These are phyloP conservation scores for Arrhopalites spinosus DNA, from an alignment of 2,888 invertebrate genomes.

Conservation along the genomic window DNA sequence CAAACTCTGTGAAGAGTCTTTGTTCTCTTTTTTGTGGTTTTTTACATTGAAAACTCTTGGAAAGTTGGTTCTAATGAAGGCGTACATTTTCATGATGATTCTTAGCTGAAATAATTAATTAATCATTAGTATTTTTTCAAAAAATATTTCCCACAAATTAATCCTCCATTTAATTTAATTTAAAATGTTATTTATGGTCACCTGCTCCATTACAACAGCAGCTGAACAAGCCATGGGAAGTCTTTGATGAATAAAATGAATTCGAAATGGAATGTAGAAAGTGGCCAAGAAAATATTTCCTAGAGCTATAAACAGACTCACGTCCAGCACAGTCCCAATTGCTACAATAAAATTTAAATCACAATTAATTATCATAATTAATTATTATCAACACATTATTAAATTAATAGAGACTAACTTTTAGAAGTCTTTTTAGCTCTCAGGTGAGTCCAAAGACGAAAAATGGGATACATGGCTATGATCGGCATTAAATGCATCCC, in stretches of 20 bases:
- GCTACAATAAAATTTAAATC: slow-evolving; percentile 25
- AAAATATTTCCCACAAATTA: background rate
- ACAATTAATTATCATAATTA: slow-evolving; percentile 12
- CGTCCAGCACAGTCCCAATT: slow-evolving; percentile 21
- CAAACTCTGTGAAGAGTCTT: background rate
- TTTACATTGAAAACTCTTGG: slow-evolving; percentile 19
- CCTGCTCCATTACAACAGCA: slow-evolving; percentile 18
- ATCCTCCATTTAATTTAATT: slow-evolving; percentile 4
- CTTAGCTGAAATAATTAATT: slow-evolving; percentile 31
- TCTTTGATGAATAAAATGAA: slow-evolving; percentile 7
- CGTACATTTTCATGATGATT: slow-evolving; percentile 41
- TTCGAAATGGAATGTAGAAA: slow-evolving; percentile 15
- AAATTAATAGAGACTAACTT: too few relatives aligned
- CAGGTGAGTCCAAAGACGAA: slow-evolving; percentile 22
- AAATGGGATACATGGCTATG: slow-evolving; percentile 16
- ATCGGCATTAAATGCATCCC: slow-evolving; percentile 32
- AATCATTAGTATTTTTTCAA: background rate
- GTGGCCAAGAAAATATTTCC: background rate
- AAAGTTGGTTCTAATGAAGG: slow-evolving; percentile 35
- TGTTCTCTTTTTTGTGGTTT: too few relatives aligned
- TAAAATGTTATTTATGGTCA: slow-evolving; percentile 8
- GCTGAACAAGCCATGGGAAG: slow-evolving; percentile 12
- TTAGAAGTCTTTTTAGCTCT: too few relatives aligned
- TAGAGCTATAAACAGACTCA: slow-evolving; percentile 9
- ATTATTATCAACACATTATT: too few relatives aligned